A percentile compares a stretch with the other conserved stretches of the same genome.
Conservation (phyloP, 2,113 vertebrate species). For the Zosterops pallidus region DNA sequence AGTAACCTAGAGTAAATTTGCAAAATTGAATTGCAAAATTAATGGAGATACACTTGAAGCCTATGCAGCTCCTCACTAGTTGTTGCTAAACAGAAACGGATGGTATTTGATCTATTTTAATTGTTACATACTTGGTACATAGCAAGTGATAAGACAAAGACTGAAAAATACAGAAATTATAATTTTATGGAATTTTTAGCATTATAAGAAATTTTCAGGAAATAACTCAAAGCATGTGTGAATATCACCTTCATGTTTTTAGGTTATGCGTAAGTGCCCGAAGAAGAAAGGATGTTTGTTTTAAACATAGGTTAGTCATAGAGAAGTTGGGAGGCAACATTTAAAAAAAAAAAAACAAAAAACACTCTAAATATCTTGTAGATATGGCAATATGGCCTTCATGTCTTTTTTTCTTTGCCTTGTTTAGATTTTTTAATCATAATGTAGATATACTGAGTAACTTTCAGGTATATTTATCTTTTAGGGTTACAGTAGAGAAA, state of each 20-base stretch:
- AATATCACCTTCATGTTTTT: background rate
- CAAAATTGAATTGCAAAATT: background rate
- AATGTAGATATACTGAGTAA: background rate
- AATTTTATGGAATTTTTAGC: background rate
- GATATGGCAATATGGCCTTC: rapidly evolving
- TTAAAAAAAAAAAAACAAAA: background rate
- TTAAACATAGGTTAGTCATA: background rate
- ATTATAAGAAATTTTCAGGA: background rate
- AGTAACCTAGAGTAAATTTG: background rate
- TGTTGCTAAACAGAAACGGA: background rate
- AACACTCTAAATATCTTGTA: background rate
- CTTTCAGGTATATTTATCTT: background rate
- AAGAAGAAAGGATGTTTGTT: background rate
- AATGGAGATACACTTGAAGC: background rate
- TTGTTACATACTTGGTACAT: background rate
- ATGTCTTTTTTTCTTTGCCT: background rate
- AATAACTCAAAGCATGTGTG: background rate
- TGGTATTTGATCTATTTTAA: background rate
- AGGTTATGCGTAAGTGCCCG: background rate
- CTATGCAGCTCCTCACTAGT: background rate
- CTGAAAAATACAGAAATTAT: background rate
- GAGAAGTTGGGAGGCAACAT: background rate
- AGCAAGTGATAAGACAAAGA: background rate
- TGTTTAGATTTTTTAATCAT: background rate
- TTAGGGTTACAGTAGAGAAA: background rate